These are phyloP conservation scores for Venturia canescens DNA, from an alignment of 1,140 invertebrate genomes.

Conservation along the genomic window DNA sequence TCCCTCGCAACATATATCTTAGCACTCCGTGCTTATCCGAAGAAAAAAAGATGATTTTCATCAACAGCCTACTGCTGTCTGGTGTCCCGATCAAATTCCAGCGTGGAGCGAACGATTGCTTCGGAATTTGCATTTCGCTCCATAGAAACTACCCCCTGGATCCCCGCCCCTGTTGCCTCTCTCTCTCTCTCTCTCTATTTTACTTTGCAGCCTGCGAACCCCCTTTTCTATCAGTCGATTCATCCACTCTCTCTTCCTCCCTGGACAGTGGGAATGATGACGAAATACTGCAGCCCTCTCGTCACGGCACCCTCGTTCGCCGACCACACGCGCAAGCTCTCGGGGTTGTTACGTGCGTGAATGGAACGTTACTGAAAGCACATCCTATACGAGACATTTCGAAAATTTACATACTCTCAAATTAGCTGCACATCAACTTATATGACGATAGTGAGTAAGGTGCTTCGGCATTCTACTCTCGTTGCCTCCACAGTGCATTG, in stretches of 20 bases:
- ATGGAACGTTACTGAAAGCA: slow-evolving; percentile 42
- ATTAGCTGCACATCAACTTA: too few species aligned
- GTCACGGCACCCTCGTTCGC: slow-evolving; percentile 17
- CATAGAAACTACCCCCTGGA: neutral
- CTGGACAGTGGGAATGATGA: slow-evolving; percentile 57
- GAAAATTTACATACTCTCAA: neutral
- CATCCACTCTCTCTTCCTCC: slow-evolving; percentile 20
- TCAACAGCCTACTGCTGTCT: slow-evolving; percentile 10
- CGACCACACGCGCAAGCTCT: slow-evolving; percentile 45
- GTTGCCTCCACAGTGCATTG: too few species aligned
- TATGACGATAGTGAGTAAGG: neutral
- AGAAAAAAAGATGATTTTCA: slow-evolving; percentile 13
- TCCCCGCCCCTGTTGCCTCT: neutral
- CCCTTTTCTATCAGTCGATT: slow-evolving; percentile 39
- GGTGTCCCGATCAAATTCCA: slow-evolving; percentile 41
- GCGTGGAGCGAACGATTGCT: slow-evolving; percentile 33
- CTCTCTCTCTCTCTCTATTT: neutral
- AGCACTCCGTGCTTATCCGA: slow-evolving; percentile 4
- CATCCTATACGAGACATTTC: neutral
- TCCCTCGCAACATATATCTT: slow-evolving; percentile 12
- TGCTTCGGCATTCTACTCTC: too few species aligned
- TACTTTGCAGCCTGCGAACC: neutral
- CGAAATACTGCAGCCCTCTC: slow-evolving; percentile 42
- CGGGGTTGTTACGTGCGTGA: slow-evolving; percentile 44
- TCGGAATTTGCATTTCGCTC: slow-evolving; percentile 21